phyloP scores from a whole-genome alignment of 2,888 invertebrate species.

The Harpagoxenus sublaevis region DNA sequence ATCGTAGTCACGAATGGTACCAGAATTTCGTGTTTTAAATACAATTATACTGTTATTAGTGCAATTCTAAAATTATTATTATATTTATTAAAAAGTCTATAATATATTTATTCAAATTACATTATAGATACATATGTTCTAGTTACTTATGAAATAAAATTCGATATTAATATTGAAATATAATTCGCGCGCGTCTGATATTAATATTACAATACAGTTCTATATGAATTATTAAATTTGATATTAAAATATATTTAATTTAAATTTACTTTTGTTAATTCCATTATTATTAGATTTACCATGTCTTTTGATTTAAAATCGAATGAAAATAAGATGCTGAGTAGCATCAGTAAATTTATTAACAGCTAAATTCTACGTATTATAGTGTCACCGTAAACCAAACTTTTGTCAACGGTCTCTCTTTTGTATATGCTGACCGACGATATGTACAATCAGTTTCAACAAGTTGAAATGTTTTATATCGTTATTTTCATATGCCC shows the following conservation, averaged over 20 bases:
- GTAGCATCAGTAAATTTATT: neutral
- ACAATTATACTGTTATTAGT: neutral
- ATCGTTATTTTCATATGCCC: conserved; percentile 64
- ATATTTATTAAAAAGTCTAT: neutral
- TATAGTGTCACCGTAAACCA: neutral
- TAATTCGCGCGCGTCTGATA: neutral
- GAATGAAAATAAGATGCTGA: neutral
- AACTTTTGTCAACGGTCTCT: neutral
- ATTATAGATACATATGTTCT: neutral
- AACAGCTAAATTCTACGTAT: neutral
- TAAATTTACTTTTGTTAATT: neutral
- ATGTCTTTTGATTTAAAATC: neutral
- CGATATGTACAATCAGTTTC: conserved; percentile 16
- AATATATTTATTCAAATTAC: neutral
- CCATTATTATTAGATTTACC: neutral
- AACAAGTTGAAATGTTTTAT: conserved; percentile 47
- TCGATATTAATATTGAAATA: neutral
- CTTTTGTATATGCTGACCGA: conserved; percentile 38
- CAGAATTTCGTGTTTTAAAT: neutral
- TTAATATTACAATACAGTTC: neutral
- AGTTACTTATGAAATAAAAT: neutral
- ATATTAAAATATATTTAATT: neutral
- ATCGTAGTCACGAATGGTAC: conserved; percentile 1
- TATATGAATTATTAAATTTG: neutral
- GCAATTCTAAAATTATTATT: neutral